Evolutionary conservation across 2,113 vertebrate genomes (phyloP).

Genomic region (Myotis lucifugus): DNA sequence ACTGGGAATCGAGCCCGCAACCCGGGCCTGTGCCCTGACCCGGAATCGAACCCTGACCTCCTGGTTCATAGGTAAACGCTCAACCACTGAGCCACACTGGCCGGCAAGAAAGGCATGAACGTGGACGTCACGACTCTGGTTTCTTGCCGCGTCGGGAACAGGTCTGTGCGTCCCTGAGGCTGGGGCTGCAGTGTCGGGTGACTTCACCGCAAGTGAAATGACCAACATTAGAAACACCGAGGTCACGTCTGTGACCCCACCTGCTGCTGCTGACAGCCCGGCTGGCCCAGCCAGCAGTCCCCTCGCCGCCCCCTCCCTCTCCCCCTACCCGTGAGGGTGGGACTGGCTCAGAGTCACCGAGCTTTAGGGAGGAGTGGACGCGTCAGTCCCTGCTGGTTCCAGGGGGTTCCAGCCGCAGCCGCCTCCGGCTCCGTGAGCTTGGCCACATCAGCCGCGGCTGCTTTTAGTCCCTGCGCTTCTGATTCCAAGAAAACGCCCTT

Average conservation of each 20-base stretch:
- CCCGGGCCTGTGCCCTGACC: too few relatives aligned
- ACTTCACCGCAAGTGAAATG: slow-evolving; percentile 10
- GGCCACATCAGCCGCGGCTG: not conserved
- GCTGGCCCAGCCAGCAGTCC: too few relatives aligned
- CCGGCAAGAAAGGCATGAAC: not conserved
- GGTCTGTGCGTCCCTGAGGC: slow-evolving; percentile 32
- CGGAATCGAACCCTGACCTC: too few relatives aligned
- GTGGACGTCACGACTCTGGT: not conserved
- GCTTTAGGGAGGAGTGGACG: not conserved
- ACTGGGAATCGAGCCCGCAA: too few relatives aligned
- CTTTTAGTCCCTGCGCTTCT: slow-evolving; percentile 43
- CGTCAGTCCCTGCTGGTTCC: not conserved
- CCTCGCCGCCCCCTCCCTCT: too few relatives aligned
- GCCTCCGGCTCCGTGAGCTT: not conserved
- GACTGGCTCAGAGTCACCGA: too few relatives aligned
- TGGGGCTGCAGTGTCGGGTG: not conserved
- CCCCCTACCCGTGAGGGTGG: not conserved
- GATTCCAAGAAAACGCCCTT: slow-evolving; percentile 54
- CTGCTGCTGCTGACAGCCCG: not conserved
- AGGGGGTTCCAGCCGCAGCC: not conserved
- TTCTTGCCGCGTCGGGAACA: not conserved
- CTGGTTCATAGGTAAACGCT: too few relatives aligned
- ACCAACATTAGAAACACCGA: not conserved
- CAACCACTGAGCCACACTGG: too few relatives aligned
- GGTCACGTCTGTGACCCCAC: not conserved